Evolutionary conservation across 2,113 vertebrate species (phyloP).

Genomic region (Arvicanthis niloticus): DNA sequence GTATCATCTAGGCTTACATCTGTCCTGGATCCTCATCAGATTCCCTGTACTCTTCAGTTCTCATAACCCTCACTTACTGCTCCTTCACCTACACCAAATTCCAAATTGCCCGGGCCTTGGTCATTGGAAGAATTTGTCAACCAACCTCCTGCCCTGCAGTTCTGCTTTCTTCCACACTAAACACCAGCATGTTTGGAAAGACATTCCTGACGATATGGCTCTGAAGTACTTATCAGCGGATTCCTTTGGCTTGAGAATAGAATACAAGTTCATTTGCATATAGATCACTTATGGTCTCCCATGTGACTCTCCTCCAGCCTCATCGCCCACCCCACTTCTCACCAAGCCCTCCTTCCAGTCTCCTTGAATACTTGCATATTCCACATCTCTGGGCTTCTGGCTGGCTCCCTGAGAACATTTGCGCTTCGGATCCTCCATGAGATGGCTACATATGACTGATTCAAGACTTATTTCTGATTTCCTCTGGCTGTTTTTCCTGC

Average conservation of each 20-base stretch:
- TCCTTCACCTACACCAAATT: not conserved
- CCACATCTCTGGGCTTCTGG: not conserved
- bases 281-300: not conserved
- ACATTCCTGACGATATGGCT: not conserved
- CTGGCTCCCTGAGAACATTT: not conserved
- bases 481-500: not conserved
- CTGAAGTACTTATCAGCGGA: not conserved
- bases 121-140: not conserved
- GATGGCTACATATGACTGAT: not conserved
- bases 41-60: not conserved
- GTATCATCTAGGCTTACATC: not conserved
- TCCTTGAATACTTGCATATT: not conserved
- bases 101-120: not conserved
- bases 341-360: not conserved
- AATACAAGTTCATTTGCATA: not conserved
- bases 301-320: no score
- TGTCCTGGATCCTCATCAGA: not conserved
- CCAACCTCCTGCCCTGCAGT: not conserved
- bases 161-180: not conserved
- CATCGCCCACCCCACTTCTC: not conserved
- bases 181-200: not conserved
- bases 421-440: not conserved
- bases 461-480: slow-evolving; percentile 13
- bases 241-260: not conserved
- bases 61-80: no score